Base-by-base conservation (phyloP, 2,888 invertebrate species). In the Strigamia maritima region DNA sequence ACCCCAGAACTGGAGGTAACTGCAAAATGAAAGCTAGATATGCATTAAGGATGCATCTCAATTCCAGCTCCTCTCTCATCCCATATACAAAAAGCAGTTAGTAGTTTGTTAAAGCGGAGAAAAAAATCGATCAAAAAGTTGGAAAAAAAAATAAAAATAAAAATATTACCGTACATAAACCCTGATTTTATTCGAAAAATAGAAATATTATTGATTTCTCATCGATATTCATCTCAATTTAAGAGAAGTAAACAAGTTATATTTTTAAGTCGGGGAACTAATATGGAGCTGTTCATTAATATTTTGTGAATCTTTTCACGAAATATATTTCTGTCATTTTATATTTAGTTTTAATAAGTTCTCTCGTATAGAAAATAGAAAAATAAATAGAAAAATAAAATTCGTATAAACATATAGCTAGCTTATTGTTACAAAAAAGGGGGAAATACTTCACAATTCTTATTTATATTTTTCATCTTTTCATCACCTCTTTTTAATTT, bases 1-100 rank as follows among this genome's bases (percentile, higher is more conserved):
- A 54, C 54, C 22, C 54, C 16, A 54, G 54, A 54, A 54, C 54
- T 54, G 16, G 54, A 54, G 54, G 54, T 54, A 54, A 54, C n/a
- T 54, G n/a, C 54, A 54, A 54, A 54, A 54, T 54, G 54, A 19
- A 19, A 54, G 54, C 54, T 54, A 54, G 54, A 54, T 54, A 54
- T 54, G 54, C 54, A 54, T 19, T 54, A 54, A 54, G 54, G 54
- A 54, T 54, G 54, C 54, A 54, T 19, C 54, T n/a, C 54, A 54
- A 54, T 54, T 54, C 19, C 54, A 54, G 8, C 54, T 19, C 3
- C 54, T 8, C 54, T 22, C 22, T 54, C 19, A 16, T 19, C n/a
- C 54, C 22, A 54, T n/a, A 54, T 6, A 54, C 54, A 54, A 54
- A 54, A 54, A 54, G n/a, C 54, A 54, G 35, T 54, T 19, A 54